These are phyloP conservation scores for Lasiurus borealis DNA, from an alignment of 2,113 vertebrate genomes.

Conservation along the genomic window DNA sequence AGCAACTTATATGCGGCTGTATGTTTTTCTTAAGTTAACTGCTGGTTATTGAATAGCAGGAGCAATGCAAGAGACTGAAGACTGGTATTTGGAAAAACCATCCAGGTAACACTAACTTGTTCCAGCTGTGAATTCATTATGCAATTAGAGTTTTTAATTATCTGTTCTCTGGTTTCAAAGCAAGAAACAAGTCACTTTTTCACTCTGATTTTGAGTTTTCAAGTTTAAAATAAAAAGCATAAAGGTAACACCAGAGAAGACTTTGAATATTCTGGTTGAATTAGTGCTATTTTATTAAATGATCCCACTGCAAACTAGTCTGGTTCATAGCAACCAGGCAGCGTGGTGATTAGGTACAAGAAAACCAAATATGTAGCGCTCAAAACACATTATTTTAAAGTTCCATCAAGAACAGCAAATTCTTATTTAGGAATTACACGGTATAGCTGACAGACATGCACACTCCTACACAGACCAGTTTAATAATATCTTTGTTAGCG, in stretches of 20 bases:
- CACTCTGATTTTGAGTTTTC: neutral
- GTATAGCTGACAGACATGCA: slow-evolving; percentile 28
- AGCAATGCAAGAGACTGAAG: neutral
- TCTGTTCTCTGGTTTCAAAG: slow-evolving; percentile 29
- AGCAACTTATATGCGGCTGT: neutral
- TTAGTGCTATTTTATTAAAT: neutral
- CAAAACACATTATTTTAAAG: slow-evolving; percentile 14
- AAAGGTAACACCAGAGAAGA: neutral
- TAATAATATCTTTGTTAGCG: slow-evolving; percentile 27
- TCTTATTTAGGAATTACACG: slow-evolving; percentile 55
- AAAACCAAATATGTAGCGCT: neutral
- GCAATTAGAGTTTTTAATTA: neutral
- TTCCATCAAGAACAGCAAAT: neutral
- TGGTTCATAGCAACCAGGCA: neutral
- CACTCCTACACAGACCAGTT: slow-evolving; percentile 18
- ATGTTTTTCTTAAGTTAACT: neutral
- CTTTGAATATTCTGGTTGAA: neutral
- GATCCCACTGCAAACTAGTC: neutral
- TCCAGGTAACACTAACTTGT: neutral
- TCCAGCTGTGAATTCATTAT: neutral
- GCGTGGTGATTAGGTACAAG: neutral
- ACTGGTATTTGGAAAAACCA: neutral
- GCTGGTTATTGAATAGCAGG: neutral
- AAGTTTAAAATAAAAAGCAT: neutral
- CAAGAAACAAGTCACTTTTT: neutral